Conservation (phyloP, 2,113 vertebrate species). For the Semicossyphus pulcher region DNA sequence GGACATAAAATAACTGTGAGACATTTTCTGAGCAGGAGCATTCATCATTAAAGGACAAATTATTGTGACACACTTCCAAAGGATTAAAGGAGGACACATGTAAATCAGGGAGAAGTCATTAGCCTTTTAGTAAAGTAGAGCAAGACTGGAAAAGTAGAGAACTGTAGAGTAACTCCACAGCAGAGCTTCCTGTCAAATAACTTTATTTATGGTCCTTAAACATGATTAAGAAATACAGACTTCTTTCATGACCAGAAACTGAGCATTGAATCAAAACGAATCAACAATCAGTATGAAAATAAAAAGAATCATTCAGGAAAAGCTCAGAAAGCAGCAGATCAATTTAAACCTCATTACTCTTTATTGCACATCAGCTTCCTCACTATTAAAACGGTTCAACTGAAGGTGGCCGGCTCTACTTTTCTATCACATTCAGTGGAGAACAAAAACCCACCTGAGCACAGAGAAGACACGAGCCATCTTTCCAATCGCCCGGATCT, state of each 20-base stretch:
- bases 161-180: background rate
- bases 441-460: conserved; percentile 87
- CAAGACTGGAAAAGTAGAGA: background rate
- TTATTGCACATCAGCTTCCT: no score
- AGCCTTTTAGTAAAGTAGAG: conserved; percentile 59
- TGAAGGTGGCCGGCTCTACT: no score
- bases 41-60: conserved; percentile 18
- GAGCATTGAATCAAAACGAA: background rate
- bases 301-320: background rate
- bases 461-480: conserved; percentile 99
- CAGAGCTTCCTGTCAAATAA: no score
- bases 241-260: background rate
- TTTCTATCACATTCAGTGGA: background rate
- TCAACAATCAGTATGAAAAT: background rate
- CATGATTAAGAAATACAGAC: no score
- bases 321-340: background rate
- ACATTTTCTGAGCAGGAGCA: conserved; percentile 21
- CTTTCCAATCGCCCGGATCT: conserved; percentile 98
- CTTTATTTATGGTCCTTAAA: no score
- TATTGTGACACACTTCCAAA: conserved; percentile 61
- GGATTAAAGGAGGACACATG: conserved; percentile 53
- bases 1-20: conserved; percentile 6
- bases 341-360: no score
- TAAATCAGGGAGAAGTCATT: conserved; percentile 61
- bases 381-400: background rate